A percentile compares a stretch with the other conserved stretches of the same genome.
phyloP scores from a whole-genome alignment of 2,888 invertebrate genomes.

The Drosophila mimetica region DNA sequence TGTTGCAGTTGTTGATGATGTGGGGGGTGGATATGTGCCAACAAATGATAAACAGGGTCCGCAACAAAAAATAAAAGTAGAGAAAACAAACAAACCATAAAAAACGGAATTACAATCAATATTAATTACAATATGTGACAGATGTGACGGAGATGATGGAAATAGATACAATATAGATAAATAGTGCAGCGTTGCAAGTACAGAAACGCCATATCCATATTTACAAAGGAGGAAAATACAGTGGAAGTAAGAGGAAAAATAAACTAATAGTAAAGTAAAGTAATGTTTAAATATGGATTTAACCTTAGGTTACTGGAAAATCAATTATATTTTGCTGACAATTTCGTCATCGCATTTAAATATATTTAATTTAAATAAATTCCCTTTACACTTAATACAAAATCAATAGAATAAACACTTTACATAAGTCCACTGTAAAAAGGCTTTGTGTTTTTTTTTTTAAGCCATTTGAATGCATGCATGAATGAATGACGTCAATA shows the following conservation, averaged over 20 bases:
- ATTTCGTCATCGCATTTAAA: not conserved
- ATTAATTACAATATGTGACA: conserved; percentile 58
- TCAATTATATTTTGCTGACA: too few species aligned
- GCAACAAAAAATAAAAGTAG: conserved; percentile 45
- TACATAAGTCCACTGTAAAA: not conserved
- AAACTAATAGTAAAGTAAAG: not conserved
- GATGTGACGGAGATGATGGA: conserved; percentile 32
- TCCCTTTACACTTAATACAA: not conserved
- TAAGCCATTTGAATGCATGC: conserved; percentile 22
- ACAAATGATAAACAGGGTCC: conserved; percentile 58
- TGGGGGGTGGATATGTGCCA: conserved; percentile 31
- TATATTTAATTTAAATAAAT: not conserved
- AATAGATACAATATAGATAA: conserved; percentile 10
- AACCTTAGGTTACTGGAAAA: too few species aligned
- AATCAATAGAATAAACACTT: not conserved
- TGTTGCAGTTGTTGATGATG: conserved; percentile 52
- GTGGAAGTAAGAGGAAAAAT: not conserved
- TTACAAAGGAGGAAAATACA: not conserved
- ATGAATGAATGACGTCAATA: conserved; percentile 52
- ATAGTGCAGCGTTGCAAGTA: conserved; percentile 13
- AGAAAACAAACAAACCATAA: conserved; percentile 50
- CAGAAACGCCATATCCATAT: not conserved
- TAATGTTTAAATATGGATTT: not conserved
- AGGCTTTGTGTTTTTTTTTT: conserved; percentile 7
- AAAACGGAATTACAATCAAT: conserved; percentile 56